Evolutionary conservation across 2,888 invertebrate species (phyloP), one percentile per base, ranked within the genome.

Genomic region (Protula sp.): DNA sequence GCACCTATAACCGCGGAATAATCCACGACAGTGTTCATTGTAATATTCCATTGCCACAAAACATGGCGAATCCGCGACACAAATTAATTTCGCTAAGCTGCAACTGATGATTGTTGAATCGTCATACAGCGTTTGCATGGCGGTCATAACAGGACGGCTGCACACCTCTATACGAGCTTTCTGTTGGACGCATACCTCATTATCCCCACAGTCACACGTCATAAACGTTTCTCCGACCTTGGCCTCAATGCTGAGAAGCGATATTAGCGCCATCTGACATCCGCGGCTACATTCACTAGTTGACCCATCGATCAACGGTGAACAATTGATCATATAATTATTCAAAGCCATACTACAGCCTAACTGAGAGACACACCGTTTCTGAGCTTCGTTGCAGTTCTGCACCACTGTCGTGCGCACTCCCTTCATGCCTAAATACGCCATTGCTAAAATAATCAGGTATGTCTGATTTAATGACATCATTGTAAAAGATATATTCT

Each of bases 261-360:
- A 38, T 9, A 38, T 38, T 19, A 38, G 19, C 9, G 38, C 38
- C 38, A 38, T 38, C 9, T 19, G 38, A 19, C 38, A 38, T 9
- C 19, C 9, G 38, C 19, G 19, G 38, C 19, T 38, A 19, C 38
- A 38, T 38, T 19, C 9, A 22, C 22, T 19, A 5, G 26, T 50
- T 19, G 5, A 5, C 26, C 50, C 50, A 50, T 24, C 9, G 26
- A 24, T 50, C 14, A 50, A 22, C 26, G 50, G 5, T n/a, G 50
- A 22, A n/a, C 50, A 50, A 9, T 50, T 5, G 5, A 22, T 50
- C n/a, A 19, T 50, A 22, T 50, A 50, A n/a, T 50, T 24, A 50
- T n/a, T 51, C 28, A 26, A 30, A 48, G 29, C 14, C 45, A 2
- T 69, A 29, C 71, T 55, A 63, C 72, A 55, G 38, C 38, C 38